Base-by-base conservation (phyloP, 2,113 vertebrate species). In the Hemicordylus capensis region DNA sequence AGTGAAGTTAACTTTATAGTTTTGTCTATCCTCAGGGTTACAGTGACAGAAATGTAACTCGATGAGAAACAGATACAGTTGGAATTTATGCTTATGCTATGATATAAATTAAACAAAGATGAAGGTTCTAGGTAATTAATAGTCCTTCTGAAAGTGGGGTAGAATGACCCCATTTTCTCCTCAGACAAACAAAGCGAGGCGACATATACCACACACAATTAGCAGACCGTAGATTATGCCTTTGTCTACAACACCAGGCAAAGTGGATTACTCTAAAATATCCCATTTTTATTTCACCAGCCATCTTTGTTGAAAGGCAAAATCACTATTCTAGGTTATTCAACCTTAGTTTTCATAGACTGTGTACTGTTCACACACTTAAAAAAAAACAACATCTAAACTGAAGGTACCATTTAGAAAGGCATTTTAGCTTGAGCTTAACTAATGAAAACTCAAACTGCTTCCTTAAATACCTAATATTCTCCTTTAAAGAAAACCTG, bases 1-100 rank as follows among this genome's bases (percentile, higher is more conserved):
- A 96, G 84, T 93, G 92, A 77, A 89, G 92, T 96, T 95, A 95
- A 95, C 96, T 96, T 96, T 95, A 92, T 85, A 94, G 94, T 96
- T 97, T 97, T 96, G 91, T 96, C 95, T 97, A 59, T 96, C 95
- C 95, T 94, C 88, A 8, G 95, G 95, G 94, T 95, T 96, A 92
- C 90, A 94, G 76, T 95, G 95, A 96, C 92, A 96, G 94, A 96
- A 95, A 94, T 90, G 89, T 81, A 94, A 89, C 88, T 93, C 94
- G 96, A 96, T 96, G 95, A 93, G 88, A 95, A 96, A 92, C 92
- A 95, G 95, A 95, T 96, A 96, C 96, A 93, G 64, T 42, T 91
- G 87, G 87, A 94, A 96, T 94, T 95, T 95, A 90, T 89, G 88
- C 91, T 91, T 95, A 95, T 77, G 81, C 64, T 95, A 90, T 86